These are phyloP conservation scores for Gnathonemus echidnorhynchus DNA, from an alignment of 2,113 vertebrate genomes.

Conservation along the genomic window DNA sequence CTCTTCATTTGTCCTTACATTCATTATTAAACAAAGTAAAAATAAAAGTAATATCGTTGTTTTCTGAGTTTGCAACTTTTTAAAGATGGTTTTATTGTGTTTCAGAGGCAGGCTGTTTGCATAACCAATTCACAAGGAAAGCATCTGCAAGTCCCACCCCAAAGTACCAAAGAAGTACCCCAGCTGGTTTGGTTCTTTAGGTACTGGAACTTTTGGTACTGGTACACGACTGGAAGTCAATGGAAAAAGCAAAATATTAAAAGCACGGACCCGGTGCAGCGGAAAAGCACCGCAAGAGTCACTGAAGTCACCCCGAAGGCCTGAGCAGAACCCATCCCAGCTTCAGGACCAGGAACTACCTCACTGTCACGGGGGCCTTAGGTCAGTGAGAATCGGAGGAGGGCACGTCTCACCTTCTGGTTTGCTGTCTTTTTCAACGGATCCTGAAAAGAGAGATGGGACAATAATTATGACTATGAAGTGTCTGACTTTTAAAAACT, in stretches of 20 bases:
- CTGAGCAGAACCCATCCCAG: neutral
- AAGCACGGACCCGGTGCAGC: neutral
- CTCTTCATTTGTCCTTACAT: neutral
- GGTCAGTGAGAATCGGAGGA: constrained; percentile 25
- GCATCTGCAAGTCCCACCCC: no score
- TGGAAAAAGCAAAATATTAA: neutral
- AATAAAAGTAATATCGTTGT: no score
- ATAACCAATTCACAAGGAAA: no score
- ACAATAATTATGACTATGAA: neutral
- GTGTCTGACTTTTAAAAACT: neutral
- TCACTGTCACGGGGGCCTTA: neutral
- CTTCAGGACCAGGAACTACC: neutral
- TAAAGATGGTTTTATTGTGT: no score
- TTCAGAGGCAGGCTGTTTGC: no score
- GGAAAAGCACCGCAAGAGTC: neutral
- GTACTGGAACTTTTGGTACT: no score
- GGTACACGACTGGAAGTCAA: neutral
- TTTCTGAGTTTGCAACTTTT: no score
- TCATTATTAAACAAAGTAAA: neutral
- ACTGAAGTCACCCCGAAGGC: neutral
- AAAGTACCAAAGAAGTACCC: no score
- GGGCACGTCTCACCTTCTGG: constrained; percentile 22
- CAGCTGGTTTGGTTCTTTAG: no score
- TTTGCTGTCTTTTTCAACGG: constrained; percentile 26
- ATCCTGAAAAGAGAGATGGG: constrained; percentile 23